These are phyloP conservation scores for Osmerus mordax DNA, from an alignment of 2,113 vertebrate species.

Conservation along the genomic window DNA sequence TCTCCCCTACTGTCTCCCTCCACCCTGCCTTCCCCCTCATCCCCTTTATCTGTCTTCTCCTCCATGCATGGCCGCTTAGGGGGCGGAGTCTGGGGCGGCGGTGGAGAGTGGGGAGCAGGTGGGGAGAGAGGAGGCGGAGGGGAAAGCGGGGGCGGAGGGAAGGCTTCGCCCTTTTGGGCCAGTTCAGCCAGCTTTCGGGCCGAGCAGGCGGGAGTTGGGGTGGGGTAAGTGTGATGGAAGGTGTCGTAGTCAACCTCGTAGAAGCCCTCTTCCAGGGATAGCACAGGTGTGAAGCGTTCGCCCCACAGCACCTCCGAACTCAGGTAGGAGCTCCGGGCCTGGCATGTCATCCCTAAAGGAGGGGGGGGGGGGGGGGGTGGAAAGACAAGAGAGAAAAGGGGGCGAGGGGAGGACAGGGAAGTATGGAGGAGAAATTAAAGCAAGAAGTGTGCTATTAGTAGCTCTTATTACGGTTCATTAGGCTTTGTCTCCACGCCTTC, in stretches of 20 bases:
- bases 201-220: constrained; percentile 78
- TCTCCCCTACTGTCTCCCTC: neutral
- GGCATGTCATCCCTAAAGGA: constrained; percentile 79
- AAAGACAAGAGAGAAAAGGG: neutral
- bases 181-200: constrained; percentile 73
- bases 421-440: too few relatives aligned
- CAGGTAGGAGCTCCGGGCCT: constrained; percentile 80
- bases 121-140: neutral
- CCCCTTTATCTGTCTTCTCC: too few relatives aligned
- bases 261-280: constrained; percentile 78
- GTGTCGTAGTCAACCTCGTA: constrained; percentile 83
- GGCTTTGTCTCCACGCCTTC: neutral
- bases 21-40: constrained; percentile 8
- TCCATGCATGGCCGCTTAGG: too few relatives aligned
- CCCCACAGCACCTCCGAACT: constrained; percentile 82
- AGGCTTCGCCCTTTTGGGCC: constrained; percentile 48
- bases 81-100: too few relatives aligned
- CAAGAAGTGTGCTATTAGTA: neutral
- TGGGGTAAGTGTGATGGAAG: constrained; percentile 81
- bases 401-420: too few relatives aligned
- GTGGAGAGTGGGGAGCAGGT: too few relatives aligned
- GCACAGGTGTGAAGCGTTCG: constrained; percentile 78
- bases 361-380: neutral
- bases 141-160: constrained; percentile 38
- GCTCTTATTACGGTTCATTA: neutral